Evolutionary conservation across 2,888 invertebrate species (phyloP), one percentile per base, ranked within the genome.

Genomic region (Adelphocoris suturalis): DNA sequence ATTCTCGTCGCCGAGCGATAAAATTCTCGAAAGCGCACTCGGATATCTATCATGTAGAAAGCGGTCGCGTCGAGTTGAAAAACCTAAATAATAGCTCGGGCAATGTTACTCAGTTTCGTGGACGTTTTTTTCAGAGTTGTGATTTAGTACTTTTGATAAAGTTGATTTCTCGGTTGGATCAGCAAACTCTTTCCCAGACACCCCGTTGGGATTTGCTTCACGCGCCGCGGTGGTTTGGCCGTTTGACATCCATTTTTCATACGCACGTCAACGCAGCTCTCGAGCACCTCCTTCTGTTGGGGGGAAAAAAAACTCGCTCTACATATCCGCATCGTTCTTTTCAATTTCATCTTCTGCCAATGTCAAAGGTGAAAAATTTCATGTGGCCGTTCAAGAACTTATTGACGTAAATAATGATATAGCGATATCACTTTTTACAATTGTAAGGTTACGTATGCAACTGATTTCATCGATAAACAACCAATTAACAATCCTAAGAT

Each of bases 141-240:
- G 86, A 86, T 86, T 86, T 86, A 86, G 86, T 37, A 86, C 86
- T 86, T 86, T 86, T 86, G 86, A 86, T 86, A 86, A 86, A 86
- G 75, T 86, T 86, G 86, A 86, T 86, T 86, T 86, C 75, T 86
- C 86, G 82, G 82, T 27, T 52, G 82, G 82, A 82, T 82, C 82
- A 82, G 82, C 82, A 52, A 27, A 47, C 82, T 47, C 52, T 47
- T 82, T 52, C 47, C 23, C 16, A 16, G n/a, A 16, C 27, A 9
- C 47, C 86, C 86, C n/a, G n/a, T 75, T 19, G 82, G 68, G 37
- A 75, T 47, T 86, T 14, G 37, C 46, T 86, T 23, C 23, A 11
- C n/a, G 37, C 37, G n/a, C 37, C 48, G 9, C 86, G 7, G 80
- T 23, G 48, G 27, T 82, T 23, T 16, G 86, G 75, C 47, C 75